phyloP scores from a whole-genome alignment of 2,888 invertebrate genomes.

The Junonia oenone region DNA sequence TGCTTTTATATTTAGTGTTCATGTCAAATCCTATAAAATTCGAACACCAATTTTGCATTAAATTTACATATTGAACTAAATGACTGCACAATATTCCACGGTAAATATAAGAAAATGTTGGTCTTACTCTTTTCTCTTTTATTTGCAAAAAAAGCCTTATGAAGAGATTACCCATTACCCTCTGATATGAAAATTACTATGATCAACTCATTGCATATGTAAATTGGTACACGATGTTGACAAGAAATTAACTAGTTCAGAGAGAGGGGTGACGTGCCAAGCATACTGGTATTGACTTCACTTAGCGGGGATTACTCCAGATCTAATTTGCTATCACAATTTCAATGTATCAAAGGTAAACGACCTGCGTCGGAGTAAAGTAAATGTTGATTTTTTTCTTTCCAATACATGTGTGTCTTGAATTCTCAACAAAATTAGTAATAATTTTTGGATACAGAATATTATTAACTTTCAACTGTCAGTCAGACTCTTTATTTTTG shows the following conservation, averaged over 20 bases:
- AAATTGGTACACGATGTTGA: slow-evolving; percentile 20
- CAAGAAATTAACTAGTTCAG: slow-evolving; percentile 18
- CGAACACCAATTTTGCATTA: too few species aligned
- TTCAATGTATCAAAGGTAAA: neutral
- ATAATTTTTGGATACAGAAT: too few species aligned
- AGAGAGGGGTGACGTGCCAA: slow-evolving; percentile 7
- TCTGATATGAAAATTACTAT: slow-evolving; percentile 22
- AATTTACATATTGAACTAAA: too few species aligned
- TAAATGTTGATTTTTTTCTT: neutral
- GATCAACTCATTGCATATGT: slow-evolving; percentile 17
- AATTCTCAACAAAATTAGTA: neutral
- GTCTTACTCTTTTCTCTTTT: neutral
- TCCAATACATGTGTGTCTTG: too few species aligned
- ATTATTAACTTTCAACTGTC: too few species aligned
- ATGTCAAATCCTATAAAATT: too few species aligned
- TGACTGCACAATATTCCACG: too few species aligned
- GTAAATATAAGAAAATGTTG: too few species aligned
- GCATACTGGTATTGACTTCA: neutral
- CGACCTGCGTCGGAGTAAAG: neutral
- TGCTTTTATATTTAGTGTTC: too few species aligned
- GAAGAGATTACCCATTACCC: neutral
- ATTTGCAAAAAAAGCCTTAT: neutral
- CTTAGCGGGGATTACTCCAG: neutral
- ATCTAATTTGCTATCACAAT: neutral
- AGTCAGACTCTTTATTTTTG: too few species aligned